Conservation (phyloP, 1,140 invertebrate genomes). For the Macrocentrus cingulum region DNA sequence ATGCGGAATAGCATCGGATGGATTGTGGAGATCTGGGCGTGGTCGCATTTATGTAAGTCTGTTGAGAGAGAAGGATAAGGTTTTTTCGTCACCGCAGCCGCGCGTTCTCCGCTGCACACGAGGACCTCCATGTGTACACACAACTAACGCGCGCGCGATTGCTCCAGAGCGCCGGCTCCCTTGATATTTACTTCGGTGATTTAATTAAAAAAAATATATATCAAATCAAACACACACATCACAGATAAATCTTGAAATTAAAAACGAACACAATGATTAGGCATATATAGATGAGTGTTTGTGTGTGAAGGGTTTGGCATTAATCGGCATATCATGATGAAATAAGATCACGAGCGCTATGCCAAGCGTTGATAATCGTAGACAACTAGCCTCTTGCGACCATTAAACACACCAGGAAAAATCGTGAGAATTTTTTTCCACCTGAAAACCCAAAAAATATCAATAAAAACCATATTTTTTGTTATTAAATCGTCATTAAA, state of each 20-base stretch:
- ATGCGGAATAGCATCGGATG: slow-evolving; percentile 26
- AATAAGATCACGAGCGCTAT: slow-evolving; percentile 14
- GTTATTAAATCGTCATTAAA: not conserved
- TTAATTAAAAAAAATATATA: slow-evolving; percentile 8
- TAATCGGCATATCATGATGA: slow-evolving; percentile 14
- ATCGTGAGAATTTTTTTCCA: slow-evolving; percentile 26
- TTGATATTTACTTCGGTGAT: slow-evolving; percentile 41
- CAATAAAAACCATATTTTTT: too few species aligned
- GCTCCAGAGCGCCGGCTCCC: slow-evolving; percentile 31
- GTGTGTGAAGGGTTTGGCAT: not conserved
- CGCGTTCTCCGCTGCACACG: slow-evolving; percentile 11
- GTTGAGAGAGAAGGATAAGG: slow-evolving; percentile 3
- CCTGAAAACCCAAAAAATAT: too few species aligned
- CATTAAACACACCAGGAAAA: slow-evolving; percentile 20
- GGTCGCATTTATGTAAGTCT: slow-evolving; percentile 45
- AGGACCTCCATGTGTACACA: slow-evolving; percentile 14
- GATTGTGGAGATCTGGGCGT: slow-evolving; percentile 38
- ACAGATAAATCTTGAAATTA: slow-evolving; percentile 12
- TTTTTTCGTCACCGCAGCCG: slow-evolving; percentile 44
- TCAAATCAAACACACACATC: too few species aligned
- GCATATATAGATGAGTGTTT: not conserved
- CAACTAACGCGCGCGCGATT: slow-evolving; percentile 24
- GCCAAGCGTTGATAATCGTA: slow-evolving; percentile 21
- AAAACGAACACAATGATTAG: not conserved
- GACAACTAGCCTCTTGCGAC: slow-evolving; percentile 1